A percentile compares a stretch with the other conserved stretches of the same genome.
These are phyloP conservation scores for Periophthalmus modestus DNA, from an alignment of 2,113 vertebrate species.

Conservation along the genomic window DNA sequence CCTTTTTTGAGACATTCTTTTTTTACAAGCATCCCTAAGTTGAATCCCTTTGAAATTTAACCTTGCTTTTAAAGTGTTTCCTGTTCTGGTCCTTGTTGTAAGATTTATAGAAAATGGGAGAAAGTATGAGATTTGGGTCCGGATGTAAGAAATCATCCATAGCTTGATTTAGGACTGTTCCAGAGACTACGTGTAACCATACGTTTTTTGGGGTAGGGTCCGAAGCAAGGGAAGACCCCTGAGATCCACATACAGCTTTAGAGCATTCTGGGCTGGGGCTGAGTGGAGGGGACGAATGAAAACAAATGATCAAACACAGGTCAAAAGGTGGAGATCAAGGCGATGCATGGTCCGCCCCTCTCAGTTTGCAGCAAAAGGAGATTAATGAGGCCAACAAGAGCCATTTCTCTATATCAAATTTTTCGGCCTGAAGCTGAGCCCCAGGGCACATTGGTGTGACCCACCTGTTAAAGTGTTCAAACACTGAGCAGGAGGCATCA, in stretches of 20 bases:
- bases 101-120: slow-evolving; percentile 36
- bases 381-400: slow-evolving; percentile 74
- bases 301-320: slow-evolving; percentile 77
- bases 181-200: slow-evolving; percentile 37
- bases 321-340: slow-evolving; percentile 79
- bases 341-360: slow-evolving; percentile 60
- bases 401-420: slow-evolving; percentile 74
- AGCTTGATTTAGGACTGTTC: slow-evolving; percentile 69
- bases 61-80: slow-evolving; percentile 6
- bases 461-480: slow-evolving; percentile 75
- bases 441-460: slow-evolving; percentile 42
- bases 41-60: slow-evolving; percentile 13
- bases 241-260: slow-evolving; percentile 41
- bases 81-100: slow-evolving; percentile 18
- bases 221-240: slow-evolving; percentile 33
- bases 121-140: slow-evolving; percentile 21
- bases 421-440: slow-evolving; percentile 68
- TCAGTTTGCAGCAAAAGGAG: slow-evolving; percentile 68
- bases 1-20: slow-evolving; percentile 9
- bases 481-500: slow-evolving; percentile 19
- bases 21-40: neutral
- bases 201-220: slow-evolving; percentile 23
- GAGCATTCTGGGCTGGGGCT: slow-evolving; percentile 52
- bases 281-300: slow-evolving; percentile 72
- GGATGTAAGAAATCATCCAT: slow-evolving; percentile 56